Evolutionary conservation across 2,888 invertebrate genomes (phyloP).

Genomic region (Mesorhabditis sp.): DNA sequence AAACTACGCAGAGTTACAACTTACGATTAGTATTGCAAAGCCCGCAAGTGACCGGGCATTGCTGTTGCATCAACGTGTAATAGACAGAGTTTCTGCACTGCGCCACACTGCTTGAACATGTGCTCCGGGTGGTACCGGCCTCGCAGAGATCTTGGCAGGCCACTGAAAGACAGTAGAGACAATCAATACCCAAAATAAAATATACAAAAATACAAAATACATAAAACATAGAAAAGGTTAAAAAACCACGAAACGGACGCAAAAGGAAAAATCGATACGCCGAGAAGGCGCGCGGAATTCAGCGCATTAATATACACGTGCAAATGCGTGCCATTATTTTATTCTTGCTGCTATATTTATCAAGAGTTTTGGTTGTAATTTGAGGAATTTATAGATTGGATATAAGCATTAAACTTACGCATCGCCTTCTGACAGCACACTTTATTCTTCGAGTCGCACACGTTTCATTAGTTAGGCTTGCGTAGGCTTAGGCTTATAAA

Average conservation of each 20-base stretch:
- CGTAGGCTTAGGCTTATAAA: no score
- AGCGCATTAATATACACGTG: no score
- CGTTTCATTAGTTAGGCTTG: not conserved
- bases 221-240: no score
- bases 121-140: not conserved
- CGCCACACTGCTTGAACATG: not conserved
- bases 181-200: not conserved
- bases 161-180: not conserved
- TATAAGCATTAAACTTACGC: not conserved
- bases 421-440: not conserved
- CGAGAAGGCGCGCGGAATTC: no score
- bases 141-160: not conserved
- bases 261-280: no score
- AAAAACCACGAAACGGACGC: no score
- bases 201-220: not conserved
- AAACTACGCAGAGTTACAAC: not conserved
- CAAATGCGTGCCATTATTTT: no score
- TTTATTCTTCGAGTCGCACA: constrained; percentile 4
- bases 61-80: not conserved
- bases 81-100: not conserved
- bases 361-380: no score
- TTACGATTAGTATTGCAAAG: not conserved
- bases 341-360: no score
- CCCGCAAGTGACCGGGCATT: not conserved
- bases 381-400: no score